Base-by-base conservation (phyloP, 1,140 invertebrate genomes). In the Lanistes nyassanus region DNA sequence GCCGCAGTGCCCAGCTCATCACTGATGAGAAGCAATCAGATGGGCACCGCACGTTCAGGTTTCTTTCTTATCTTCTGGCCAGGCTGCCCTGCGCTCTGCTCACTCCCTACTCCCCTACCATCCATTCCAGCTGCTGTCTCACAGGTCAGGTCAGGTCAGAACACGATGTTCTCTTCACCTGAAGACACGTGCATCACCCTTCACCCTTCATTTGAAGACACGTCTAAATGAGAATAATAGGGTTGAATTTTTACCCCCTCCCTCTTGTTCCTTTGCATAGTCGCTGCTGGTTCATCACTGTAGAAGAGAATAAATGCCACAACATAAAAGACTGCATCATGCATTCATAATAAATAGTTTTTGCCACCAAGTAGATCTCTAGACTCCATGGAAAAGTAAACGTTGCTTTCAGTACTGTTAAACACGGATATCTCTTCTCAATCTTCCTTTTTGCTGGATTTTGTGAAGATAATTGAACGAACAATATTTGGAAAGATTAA, bases 1-100 rank as follows among this genome's bases (percentile, higher is more conserved):
- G 42, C 42, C 2, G 42, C 42, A 13, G 42, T 9, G 9, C 19
- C 42, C 9, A 16, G 42, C 42, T 47, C 42, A 47, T 47, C 42
- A 47, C 42, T 3, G 70, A 72, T 72, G 70, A 55, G 70, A n/a
- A 55, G 7, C 23, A 42, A 37, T 60, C 56, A 60, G 56, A 60
- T 60, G 56, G 56, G 2, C 56, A 23, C 11, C 7, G 13, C 23
- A 11, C 56, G 0, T 16, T 11, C n/a, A 7, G 56, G 11, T 23
- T 60, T n/a, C 9, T 23, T 60, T 31, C 56, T 60, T 60, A 60
- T 60, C 56, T 60, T 31, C 11, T 60, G 23, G 29, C 3, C 7
- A 9, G 9, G n/a, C 29, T 16, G 56, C 56, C 56, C 56, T 23
- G 39, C 7, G 21, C 21, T 42, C 31, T n/a, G 39, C 67, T 21